A percentile compares a stretch with the other conserved stretches of the same genome.
Conservation (phyloP, 1,140 invertebrate species). For the Magallana angulata region DNA sequence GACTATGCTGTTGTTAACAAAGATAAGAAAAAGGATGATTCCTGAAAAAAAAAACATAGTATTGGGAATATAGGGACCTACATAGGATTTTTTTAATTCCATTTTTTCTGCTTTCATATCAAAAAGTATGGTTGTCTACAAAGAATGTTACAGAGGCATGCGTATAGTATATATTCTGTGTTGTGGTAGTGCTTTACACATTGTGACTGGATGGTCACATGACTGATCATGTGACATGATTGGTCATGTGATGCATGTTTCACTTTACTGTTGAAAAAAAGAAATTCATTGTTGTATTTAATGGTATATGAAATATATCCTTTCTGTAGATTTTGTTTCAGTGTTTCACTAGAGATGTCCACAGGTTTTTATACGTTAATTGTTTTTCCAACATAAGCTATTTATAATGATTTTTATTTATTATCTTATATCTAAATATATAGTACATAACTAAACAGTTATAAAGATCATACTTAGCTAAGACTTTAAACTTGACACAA, state of each 20-base stretch:
- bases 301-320: neutral
- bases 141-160: neutral
- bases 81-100: neutral
- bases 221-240: neutral
- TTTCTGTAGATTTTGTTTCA: neutral
- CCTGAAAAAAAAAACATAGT: neutral
- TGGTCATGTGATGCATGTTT: neutral
- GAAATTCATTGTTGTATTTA: neutral
- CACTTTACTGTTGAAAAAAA: neutral
- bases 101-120: neutral
- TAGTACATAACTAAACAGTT: too few relatives aligned
- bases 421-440: too few relatives aligned
- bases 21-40: neutral
- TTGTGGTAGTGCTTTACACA: neutral
- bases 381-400: too few relatives aligned
- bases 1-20: constrained; percentile 19
- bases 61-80: neutral
- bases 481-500: too few relatives aligned
- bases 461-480: too few relatives aligned
- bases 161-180: neutral
- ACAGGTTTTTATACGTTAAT: too few relatives aligned
- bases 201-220: neutral
- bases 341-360: too few relatives aligned
- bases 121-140: neutral
- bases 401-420: too few relatives aligned